Evolutionary conservation across 1,140 invertebrate genomes (phyloP).

Genomic region (Brachionus sp.): DNA sequence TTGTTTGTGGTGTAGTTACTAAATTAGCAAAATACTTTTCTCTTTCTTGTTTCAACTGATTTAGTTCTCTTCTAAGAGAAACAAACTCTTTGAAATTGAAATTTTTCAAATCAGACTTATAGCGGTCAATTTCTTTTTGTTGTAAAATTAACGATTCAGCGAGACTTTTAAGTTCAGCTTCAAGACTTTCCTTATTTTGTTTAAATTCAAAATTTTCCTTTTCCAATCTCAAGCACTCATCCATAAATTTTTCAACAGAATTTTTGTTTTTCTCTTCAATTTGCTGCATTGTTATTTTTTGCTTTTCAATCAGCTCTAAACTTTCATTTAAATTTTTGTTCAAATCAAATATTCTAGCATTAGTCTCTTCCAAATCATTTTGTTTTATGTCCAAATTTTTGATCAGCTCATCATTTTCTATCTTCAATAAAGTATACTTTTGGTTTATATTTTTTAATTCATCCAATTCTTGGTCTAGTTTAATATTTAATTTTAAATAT

Average conservation of each 20-base stretch:
- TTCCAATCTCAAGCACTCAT: not conserved
- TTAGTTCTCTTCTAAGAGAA: conserved; percentile 1
- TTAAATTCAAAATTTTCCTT: conserved; percentile 12
- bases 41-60: conserved; percentile 4
- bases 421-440: not conserved
- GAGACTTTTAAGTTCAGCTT: not conserved
- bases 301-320: not conserved
- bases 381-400: not conserved
- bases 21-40: conserved; percentile 21
- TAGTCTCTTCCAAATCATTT: not conserved
- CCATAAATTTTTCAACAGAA: not conserved
- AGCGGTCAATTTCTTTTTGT: not conserved
- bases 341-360: not conserved
- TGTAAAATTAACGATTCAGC: not conserved
- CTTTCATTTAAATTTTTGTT: conserved; percentile 20
- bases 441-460: not conserved
- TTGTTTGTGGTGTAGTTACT: not conserved
- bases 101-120: conserved; percentile 28
- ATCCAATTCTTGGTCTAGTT: not conserved
- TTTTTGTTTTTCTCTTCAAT: conserved; percentile 17
- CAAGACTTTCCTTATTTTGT: not conserved
- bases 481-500: not conserved
- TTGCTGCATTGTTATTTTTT: not conserved
- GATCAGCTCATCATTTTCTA: not conserved
- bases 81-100: conserved; percentile 43